A percentile compares a stretch with the other conserved stretches of the same genome.
Conservation (phyloP, 2,888 invertebrate genomes). For the Heliconius charithonia region DNA sequence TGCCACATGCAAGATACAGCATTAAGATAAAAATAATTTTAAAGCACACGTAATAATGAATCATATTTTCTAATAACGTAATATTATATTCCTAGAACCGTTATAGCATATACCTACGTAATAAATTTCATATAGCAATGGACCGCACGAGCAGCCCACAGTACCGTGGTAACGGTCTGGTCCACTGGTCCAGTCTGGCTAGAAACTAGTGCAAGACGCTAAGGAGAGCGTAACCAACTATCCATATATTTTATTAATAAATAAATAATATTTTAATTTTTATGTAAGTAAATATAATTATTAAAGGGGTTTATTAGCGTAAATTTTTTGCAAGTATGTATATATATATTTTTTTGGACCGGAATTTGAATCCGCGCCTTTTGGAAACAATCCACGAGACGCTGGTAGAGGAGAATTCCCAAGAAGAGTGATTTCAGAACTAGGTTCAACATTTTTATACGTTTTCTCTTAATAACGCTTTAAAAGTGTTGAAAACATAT, state of each 20-base stretch:
- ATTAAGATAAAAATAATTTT: too few species aligned
- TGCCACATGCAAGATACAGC: too few species aligned
- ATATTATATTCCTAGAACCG: slow-evolving; percentile 11
- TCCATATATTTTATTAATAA: neutral
- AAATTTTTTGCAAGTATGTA: too few species aligned
- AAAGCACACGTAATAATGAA: neutral
- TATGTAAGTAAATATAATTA: neutral
- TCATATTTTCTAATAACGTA: neutral
- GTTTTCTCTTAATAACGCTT: too few species aligned
- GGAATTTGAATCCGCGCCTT: too few species aligned
- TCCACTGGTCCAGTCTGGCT: slow-evolving; percentile 53
- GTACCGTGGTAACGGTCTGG: slow-evolving; percentile 71
- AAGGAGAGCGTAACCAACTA: neutral
- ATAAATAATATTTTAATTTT: neutral
- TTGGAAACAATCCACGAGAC: too few species aligned
- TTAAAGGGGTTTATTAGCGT: neutral
- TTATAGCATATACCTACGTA: slow-evolving; percentile 4
- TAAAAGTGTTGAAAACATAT: too few species aligned
- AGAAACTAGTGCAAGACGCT: neutral
- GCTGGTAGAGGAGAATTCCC: too few species aligned
- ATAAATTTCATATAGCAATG: slow-evolving; percentile 25
- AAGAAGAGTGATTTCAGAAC: too few species aligned
- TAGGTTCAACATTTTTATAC: too few species aligned
- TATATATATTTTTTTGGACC: too few species aligned
- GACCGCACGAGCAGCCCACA: slow-evolving; percentile 61